phyloP scores from a whole-genome alignment of 2,888 invertebrate species.

The Aricia artaxerxes region DNA sequence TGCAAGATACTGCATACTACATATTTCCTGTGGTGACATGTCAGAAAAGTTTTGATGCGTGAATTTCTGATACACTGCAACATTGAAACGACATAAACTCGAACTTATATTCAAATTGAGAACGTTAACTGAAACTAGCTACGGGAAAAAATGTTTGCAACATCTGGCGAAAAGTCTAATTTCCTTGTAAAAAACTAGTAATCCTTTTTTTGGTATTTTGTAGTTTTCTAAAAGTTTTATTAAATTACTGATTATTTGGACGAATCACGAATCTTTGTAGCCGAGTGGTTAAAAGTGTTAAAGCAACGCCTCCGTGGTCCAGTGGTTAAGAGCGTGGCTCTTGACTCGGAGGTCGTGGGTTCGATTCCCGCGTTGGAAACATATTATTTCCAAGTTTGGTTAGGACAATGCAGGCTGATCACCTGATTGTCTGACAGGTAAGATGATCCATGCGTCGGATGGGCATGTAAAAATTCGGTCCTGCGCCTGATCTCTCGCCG shows the following conservation, averaged over 20 bases:
- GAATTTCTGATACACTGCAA: conserved; percentile 15
- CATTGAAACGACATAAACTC: conserved; percentile 8
- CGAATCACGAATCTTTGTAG: neutral
- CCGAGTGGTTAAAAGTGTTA: neutral
- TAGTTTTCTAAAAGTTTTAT: neutral
- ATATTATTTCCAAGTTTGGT: too few relatives aligned
- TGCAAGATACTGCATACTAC: neutral
- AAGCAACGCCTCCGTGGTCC: too few relatives aligned
- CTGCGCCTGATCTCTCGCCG: too few relatives aligned
- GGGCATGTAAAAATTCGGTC: too few relatives aligned
- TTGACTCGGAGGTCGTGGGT: too few relatives aligned
- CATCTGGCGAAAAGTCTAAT: neutral
- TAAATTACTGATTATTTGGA: neutral
- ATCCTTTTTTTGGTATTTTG: neutral
- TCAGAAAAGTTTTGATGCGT: conserved; percentile 11
- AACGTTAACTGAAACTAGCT: neutral
- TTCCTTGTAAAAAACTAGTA: neutral
- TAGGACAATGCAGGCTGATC: too few relatives aligned
- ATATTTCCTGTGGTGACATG: neutral
- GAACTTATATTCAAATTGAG: conserved; percentile 1
- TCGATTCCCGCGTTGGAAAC: too few relatives aligned
- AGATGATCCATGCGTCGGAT: too few relatives aligned
- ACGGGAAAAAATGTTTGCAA: conserved; percentile 8
- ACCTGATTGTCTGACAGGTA: too few relatives aligned
- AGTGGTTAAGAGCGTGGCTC: too few relatives aligned